These are phyloP conservation scores for Sogatella furcifera DNA, from an alignment of 1,140 invertebrate genomes.

Conservation along the genomic window DNA sequence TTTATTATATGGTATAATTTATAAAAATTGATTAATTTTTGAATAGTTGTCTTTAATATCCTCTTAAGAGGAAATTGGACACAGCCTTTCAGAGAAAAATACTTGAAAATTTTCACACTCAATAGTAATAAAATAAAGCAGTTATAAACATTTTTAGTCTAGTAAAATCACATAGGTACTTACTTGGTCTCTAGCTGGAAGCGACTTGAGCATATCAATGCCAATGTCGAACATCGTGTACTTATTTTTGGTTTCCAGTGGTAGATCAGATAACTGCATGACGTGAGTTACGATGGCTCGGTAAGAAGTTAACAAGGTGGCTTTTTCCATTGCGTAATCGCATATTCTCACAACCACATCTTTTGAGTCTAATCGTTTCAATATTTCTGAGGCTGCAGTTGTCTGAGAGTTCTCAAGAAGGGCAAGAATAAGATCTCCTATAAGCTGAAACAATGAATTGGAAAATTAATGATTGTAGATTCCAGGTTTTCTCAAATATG, in stretches of 20 bases:
- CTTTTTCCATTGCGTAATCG: not conserved
- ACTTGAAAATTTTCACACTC: too few species aligned
- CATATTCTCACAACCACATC: slow-evolving; percentile 4
- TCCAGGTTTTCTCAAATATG: not conserved
- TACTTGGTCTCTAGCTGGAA: slow-evolving; percentile 18
- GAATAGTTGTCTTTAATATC: too few species aligned
- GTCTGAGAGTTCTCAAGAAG: slow-evolving; percentile 5
- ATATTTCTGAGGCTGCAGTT: not conserved
- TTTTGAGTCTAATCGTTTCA: not conserved
- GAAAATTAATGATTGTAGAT: not conserved
- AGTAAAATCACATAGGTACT: slow-evolving; percentile 9
- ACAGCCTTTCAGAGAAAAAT: too few species aligned
- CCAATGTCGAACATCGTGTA: slow-evolving; percentile 21
- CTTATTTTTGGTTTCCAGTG: slow-evolving; percentile 17
- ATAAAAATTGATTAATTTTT: too few species aligned
- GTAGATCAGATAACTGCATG: not conserved
- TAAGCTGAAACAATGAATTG: not conserved
- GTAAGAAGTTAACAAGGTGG: not conserved
- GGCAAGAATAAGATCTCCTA: slow-evolving; percentile 1
- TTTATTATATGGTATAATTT: too few species aligned
- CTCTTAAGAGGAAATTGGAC: too few species aligned
- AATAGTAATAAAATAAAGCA: too few species aligned
- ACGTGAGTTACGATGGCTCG: not conserved
- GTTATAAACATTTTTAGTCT: not conserved
- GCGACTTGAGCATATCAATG: slow-evolving; percentile 12